A percentile compares a stretch with the other conserved stretches of the same genome.
These are phyloP conservation scores for Herpetotheres cachinnans DNA, from an alignment of 2,113 vertebrate species.

Conservation along the genomic window DNA sequence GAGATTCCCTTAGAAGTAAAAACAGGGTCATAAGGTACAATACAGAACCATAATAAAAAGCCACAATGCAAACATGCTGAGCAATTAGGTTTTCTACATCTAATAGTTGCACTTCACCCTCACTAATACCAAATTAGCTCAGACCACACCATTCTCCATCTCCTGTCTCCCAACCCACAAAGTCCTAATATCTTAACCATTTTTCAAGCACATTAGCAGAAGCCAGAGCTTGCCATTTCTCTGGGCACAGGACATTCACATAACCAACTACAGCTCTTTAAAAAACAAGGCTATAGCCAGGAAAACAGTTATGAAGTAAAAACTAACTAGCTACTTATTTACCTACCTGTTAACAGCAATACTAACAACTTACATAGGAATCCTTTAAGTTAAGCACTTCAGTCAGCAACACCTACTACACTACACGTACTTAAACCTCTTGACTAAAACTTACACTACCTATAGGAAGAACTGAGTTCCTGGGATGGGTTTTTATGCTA, in stretches of 20 bases:
- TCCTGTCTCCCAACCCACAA: background rate
- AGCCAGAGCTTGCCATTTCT: accelerated
- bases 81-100: background rate
- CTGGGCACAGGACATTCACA: accelerated
- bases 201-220: background rate
- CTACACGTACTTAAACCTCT: accelerated
- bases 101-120: background rate
- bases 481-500: constrained; percentile 4
- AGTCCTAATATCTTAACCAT: background rate
- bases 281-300: accelerated
- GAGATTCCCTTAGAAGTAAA: background rate
- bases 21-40: background rate
- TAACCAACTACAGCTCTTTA: background rate
- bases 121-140: background rate
- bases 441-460: accelerated
- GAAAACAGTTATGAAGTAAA: background rate
- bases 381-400: background rate
- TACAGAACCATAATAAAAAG: background rate
- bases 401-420: accelerated
- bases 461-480: accelerated
- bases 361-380: accelerated
- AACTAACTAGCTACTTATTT: background rate
- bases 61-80: background rate
- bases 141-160: background rate
- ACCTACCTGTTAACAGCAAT: background rate